A percentile compares a stretch with the other conserved stretches of the same genome.
Conservation (phyloP, 2,888 invertebrate genomes). For the Amphipyra berbera region DNA sequence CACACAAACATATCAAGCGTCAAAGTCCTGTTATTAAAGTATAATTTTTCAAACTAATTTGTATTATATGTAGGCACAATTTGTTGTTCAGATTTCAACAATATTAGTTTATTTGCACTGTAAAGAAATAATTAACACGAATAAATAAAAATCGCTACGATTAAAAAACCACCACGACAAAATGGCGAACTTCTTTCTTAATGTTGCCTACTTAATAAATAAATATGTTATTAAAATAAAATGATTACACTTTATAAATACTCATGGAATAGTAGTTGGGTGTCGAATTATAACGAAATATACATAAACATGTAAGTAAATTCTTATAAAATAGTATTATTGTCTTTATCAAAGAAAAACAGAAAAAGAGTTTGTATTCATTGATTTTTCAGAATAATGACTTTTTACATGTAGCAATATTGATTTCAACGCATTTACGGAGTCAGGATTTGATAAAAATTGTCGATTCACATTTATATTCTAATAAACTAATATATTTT, state of each 20-base stretch:
- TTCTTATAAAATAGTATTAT: too few species aligned
- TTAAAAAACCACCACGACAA: conserved; percentile 62
- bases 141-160: conserved; percentile 53
- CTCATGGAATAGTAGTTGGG: too few species aligned
- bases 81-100: conserved; percentile 27
- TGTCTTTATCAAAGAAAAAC: too few species aligned
- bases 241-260: too few species aligned
- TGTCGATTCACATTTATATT: too few species aligned
- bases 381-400: too few species aligned
- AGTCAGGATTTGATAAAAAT: conserved; percentile 1
- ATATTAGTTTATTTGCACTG: conserved; percentile 23
- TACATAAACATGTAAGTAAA: background rate
- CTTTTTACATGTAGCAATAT: conserved; percentile 16
- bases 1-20: conserved; percentile 61
- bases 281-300: background rate
- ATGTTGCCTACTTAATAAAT: conserved; percentile 25
- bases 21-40: conserved; percentile 18
- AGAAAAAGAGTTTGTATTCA: too few species aligned
- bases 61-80: conserved; percentile 40
- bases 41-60: conserved; percentile 22
- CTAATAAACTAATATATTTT: too few species aligned
- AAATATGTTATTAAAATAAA: too few species aligned
- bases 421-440: conserved; percentile 11
- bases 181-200: conserved; percentile 62
- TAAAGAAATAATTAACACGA: conserved; percentile 48